Conservation (phyloP, 1,140 invertebrate genomes). For the Cydia strobilella region DNA sequence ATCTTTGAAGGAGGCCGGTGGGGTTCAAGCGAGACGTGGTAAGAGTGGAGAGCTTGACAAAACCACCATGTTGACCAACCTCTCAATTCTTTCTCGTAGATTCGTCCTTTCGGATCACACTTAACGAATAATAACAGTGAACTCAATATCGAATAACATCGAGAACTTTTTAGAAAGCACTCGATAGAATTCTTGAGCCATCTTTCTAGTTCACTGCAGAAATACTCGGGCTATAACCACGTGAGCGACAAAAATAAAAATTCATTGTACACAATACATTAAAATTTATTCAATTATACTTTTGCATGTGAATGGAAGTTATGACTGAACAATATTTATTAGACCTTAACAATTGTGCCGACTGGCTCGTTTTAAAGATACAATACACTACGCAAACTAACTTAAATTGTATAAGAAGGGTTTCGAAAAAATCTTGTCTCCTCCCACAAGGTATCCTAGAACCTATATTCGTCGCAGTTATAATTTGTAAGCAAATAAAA, state of each 20-base stretch:
- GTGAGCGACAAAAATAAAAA: slow-evolving; percentile 13
- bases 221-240: background rate
- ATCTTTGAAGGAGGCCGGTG: background rate
- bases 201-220: background rate
- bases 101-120: background rate
- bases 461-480: background rate
- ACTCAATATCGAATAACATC: background rate
- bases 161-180: background rate
- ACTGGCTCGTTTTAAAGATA: background rate
- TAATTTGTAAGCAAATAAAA: background rate
- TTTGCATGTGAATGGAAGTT: slow-evolving; percentile 10
- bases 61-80: background rate
- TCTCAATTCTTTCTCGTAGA: background rate
- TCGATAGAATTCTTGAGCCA: background rate
- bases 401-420: background rate
- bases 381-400: slow-evolving; percentile 7
- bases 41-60: slow-evolving; percentile 4
- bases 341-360: slow-evolving; percentile 3
- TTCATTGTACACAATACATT: background rate
- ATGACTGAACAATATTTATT: slow-evolving; percentile 3
- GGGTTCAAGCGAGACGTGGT: slow-evolving; percentile 13
- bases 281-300: slow-evolving; percentile 16
- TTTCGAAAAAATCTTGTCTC: background rate
- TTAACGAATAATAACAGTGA: background rate
- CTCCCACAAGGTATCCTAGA: background rate